phyloP scores from a whole-genome alignment of 2,113 vertebrate genomes.

The Morone saxatilis region DNA sequence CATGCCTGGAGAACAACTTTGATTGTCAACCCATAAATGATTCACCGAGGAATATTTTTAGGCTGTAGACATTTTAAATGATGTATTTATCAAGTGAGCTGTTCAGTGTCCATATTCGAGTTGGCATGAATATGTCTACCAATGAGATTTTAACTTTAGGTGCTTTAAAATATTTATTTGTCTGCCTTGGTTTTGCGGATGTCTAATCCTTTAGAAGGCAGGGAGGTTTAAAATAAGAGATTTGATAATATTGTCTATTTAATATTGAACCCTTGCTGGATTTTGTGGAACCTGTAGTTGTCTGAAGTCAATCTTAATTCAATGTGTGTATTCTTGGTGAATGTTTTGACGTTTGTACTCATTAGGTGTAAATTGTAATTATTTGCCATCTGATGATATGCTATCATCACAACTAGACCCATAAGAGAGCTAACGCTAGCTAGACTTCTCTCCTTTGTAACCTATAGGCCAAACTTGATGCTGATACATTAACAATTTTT shows the following conservation, averaged over 20 bases:
- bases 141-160: slow-evolving; percentile 43
- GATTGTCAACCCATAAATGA: slow-evolving; percentile 75
- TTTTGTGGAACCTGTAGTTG: neutral
- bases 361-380: no score
- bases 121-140: slow-evolving; percentile 33
- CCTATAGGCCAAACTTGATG: neutral
- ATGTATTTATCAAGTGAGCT: slow-evolving; percentile 59
- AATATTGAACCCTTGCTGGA: neutral
- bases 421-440: neutral
- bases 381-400: no score
- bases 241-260: neutral
- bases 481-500: no score
- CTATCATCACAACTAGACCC: neutral
- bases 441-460: neutral
- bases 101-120: slow-evolving; percentile 34
- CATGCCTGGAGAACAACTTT: slow-evolving; percentile 61
- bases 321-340: neutral
- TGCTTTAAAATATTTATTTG: slow-evolving; percentile 53
- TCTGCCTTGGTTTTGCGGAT: slow-evolving; percentile 38
- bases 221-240: slow-evolving; percentile 1
- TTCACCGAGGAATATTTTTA: slow-evolving; percentile 71
- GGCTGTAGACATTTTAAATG: slow-evolving; percentile 58
- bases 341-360: no score
- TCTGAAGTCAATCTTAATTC: neutral
- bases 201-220: neutral